Evolutionary conservation across 2,113 vertebrate species (phyloP).

Genomic region (Malurus alboscapulatus): DNA sequence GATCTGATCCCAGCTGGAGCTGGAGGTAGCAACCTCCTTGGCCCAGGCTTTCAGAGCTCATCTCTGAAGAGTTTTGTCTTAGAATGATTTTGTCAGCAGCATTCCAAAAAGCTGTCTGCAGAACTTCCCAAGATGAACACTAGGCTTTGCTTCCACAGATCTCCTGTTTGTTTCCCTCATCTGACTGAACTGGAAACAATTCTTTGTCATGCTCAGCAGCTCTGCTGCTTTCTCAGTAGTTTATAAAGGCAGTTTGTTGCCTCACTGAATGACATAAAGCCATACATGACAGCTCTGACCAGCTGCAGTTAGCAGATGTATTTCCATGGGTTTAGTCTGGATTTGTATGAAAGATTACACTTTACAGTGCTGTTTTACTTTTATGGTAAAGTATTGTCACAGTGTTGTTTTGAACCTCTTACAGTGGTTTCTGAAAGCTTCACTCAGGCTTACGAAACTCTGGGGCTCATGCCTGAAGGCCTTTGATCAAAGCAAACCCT

Average conservation of each 20-base stretch:
- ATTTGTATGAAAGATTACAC: neutral
- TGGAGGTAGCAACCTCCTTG: neutral
- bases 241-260: neutral
- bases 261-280: neutral
- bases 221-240: neutral
- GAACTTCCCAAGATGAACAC: neutral
- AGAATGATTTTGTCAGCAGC: neutral
- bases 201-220: neutral
- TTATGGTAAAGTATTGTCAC: neutral
- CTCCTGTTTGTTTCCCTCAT: neutral
- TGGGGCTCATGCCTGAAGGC: neutral
- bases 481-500: neutral
- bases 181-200: neutral
- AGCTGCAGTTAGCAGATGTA: neutral
- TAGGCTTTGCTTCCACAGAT: neutral
- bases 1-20: neutral
- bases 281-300: neutral
- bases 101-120: neutral
- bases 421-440: neutral
- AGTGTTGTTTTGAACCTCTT: neutral
- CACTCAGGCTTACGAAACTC: neutral
- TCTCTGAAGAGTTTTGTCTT: neutral
- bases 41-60: neutral
- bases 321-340: neutral
- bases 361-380: neutral